Evolutionary conservation across 2,888 invertebrate genomes (phyloP), one percentile per base, ranked within the genome.

Genomic region (Callyntrura guangdongensis): DNA sequence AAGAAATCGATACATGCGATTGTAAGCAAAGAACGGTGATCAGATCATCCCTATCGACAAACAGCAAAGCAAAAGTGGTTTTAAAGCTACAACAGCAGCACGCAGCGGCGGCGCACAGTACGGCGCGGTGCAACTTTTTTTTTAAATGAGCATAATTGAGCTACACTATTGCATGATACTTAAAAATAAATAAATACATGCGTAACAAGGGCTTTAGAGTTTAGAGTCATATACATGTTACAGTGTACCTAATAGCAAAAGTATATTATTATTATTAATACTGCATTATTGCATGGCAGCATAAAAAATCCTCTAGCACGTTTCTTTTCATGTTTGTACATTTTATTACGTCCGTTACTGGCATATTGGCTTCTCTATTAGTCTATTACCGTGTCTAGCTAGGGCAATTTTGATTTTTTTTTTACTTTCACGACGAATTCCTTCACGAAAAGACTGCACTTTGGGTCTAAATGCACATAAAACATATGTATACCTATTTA

Each of bases 381-480:
- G 17, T 36, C 36, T 81, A 36, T 17, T 45, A 17, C 27, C 20
- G 45, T 9, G 11, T 45, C 61, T 81, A 3, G 36, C 1, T 67
- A 49, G 81, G 27, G 36, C 59, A 61, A 17, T 81, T 81, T 61
- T 59, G 86, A 47, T 59, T 22, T 86, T 89, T n/a, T 83, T 84
- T 84, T 89, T 77, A 89, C 89, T 89, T 89, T 89, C 89, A 84
- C 84, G 67, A 83, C 25, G 47, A 89, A 82, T 84, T 89, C 84
- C 77, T 81, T 61, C 67, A 87, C 81, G 79, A 79, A 79, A 20
- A 27, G 14, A 17, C 27, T 59, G 53, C 85, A 53, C 36, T 36
- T 36, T 36, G 6, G 36, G 6, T 6, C 36, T 36, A 6, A 2
- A 36, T 36, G 6, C 36, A 36, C 36, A 36, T 36, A 36, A 36